These are phyloP conservation scores for Discoglossus pictus DNA, from an alignment of 2,797 vertebrate species.

Conservation along the genomic window DNA sequence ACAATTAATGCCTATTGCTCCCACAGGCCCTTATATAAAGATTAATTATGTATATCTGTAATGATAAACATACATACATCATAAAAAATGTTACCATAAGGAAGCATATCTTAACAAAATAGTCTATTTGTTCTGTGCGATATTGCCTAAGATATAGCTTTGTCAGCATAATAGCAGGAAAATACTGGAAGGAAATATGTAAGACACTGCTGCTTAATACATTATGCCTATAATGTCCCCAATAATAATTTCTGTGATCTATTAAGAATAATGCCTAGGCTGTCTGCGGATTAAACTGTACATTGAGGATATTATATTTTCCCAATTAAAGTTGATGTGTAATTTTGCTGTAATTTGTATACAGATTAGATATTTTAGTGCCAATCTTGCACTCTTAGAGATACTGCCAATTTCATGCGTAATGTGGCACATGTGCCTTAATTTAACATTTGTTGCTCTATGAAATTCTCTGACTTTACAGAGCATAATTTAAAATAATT, in stretches of 20 bases:
- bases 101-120: slow-evolving; percentile 16
- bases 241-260: no score
- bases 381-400: not conserved
- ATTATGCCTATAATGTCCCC: not conserved
- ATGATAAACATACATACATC: slow-evolving; percentile 23
- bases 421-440: not conserved
- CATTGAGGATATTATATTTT: not conserved
- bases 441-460: slow-evolving; percentile 11
- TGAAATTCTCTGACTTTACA: not conserved
- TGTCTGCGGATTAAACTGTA: not conserved
- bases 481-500: not conserved
- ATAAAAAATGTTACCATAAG: slow-evolving; percentile 2
- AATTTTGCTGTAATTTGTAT: slow-evolving; percentile 18
- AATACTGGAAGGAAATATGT: not conserved
- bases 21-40: not conserved
- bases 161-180: slow-evolving; percentile 3
- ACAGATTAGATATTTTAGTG: slow-evolving; percentile 1
- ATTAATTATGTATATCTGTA: slow-evolving; percentile 11
- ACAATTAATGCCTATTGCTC: not conserved
- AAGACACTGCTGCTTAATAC: not conserved
- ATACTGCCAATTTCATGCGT: slow-evolving; percentile 5
- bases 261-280: not conserved
- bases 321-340: slow-evolving; percentile 12
- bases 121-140: not conserved
- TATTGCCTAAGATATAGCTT: slow-evolving; percentile 3